A percentile compares a stretch with the other conserved stretches of the same genome.
Evolutionary conservation across 1,140 invertebrate species (phyloP).

Genomic region (Drosophila azteca): DNA sequence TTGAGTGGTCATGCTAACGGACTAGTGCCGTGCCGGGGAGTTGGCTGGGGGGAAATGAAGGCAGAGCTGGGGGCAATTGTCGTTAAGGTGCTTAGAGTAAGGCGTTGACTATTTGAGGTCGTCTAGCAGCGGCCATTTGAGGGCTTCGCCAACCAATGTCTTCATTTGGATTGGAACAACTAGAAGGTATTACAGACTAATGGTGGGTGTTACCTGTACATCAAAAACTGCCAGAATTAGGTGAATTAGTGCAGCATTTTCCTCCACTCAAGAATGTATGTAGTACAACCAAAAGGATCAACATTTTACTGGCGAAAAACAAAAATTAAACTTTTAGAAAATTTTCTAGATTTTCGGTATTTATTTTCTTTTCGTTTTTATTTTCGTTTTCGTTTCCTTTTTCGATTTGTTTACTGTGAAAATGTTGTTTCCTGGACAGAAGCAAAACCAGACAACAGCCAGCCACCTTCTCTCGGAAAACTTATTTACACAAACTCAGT

Average conservation of each 20-base stretch:
- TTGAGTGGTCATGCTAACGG: conserved; percentile 54
- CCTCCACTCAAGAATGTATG: too few relatives aligned
- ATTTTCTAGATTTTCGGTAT: not conserved
- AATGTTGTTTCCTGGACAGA: conserved; percentile 37
- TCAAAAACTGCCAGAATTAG: conserved; percentile 9
- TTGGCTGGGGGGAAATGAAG: not conserved
- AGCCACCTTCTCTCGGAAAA: conserved; percentile 21
- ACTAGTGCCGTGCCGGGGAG: conserved; percentile 19
- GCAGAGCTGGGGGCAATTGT: conserved; percentile 45
- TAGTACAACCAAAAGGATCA: too few relatives aligned
- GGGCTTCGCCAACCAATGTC: conserved; percentile 52
- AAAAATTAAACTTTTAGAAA: too few relatives aligned
- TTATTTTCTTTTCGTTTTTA: not conserved
- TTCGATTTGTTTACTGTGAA: conserved; percentile 12
- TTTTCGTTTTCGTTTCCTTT: not conserved
- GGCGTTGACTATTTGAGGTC: conserved; percentile 57
- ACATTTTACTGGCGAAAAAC: too few relatives aligned
- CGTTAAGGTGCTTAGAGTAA: conserved; percentile 75
- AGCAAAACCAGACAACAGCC: conserved; percentile 30
- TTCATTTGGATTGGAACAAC: conserved; percentile 37
- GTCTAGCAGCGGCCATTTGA: conserved; percentile 47
- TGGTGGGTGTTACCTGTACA: conserved; percentile 27
- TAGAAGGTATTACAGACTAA: conserved; percentile 25
- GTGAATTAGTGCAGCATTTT: too few relatives aligned
- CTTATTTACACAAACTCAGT: conserved; percentile 42